Evolutionary conservation across 2,113 vertebrate genomes (phyloP), one percentile per base, ranked within the genome.

Genomic region (Megalops atlanticus): DNA sequence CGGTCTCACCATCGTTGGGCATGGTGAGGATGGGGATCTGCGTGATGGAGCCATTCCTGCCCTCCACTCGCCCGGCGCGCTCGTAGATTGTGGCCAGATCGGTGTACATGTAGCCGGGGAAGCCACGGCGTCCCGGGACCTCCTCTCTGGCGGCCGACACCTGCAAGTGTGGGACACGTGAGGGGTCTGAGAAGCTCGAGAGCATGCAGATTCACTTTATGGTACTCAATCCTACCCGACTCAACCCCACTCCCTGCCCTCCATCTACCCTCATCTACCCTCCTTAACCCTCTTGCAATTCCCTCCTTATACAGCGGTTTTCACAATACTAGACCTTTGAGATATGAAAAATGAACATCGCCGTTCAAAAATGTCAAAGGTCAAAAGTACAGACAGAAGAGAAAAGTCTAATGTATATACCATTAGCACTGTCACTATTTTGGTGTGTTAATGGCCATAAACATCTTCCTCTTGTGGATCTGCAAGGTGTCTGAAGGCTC

Each of bases 41-140:
- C n/a, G 94, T 95, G 90, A 95, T 95, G 43, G 94, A 95, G 74
- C 94, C 94, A 27, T 91, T 93, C n/a, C 93, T 91, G 80, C 93
- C 93, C 52, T 93, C 93, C 74, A 94, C 89, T 35, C 93, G 81
- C 2, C 93, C 93, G 0, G 93, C 93, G 0, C 93, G 89, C 27
- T 94, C 93, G 0, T 94, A 94, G 86, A 94, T 94, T 54, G 93
- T 94, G 79, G 93, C 93, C 90, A 94, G 82, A 82, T 94, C 93
- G 0, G 93, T 94, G 87, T 94, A 94, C 93, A 94, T 94, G 91
- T 94, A 93, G 21, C 93, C 93, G 0, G 92, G 91, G n/a, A 92
- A 93, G 0, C 91, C 92, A 76, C 93, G 85, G 4, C 92, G 92
- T 0, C 91, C 93, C 0, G 93, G 92, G 14, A 94, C 93, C 54